These are phyloP conservation scores for Lepidurus apus DNA, from an alignment of 1,140 invertebrate species.

Conservation along the genomic window DNA sequence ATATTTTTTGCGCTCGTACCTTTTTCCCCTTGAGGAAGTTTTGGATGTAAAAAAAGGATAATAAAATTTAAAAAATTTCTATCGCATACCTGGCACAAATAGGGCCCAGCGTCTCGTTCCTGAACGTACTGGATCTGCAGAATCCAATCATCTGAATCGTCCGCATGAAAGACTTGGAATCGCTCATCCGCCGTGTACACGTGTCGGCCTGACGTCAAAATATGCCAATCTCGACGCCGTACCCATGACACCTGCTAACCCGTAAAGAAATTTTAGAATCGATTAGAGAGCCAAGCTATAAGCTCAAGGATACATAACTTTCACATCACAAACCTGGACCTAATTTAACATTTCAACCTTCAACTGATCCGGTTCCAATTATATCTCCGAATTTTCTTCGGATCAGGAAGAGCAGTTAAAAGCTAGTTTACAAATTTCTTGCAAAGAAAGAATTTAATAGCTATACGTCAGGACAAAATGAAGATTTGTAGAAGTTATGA, in stretches of 20 bases:
- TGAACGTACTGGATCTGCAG: constrained; percentile 82
- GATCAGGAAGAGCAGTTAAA: too few species aligned
- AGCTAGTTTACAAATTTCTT: too few species aligned
- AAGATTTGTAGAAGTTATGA: too few species aligned
- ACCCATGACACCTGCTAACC: constrained; percentile 77
- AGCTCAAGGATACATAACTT: too few species aligned
- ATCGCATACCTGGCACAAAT: constrained; percentile 55
- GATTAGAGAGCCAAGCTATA: neutral
- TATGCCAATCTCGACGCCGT: constrained; percentile 80
- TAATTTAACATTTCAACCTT: too few species aligned
- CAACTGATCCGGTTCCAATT: too few species aligned
- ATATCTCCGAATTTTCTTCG: too few species aligned
- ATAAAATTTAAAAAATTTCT: neutral
- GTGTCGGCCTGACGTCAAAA: constrained; percentile 71
- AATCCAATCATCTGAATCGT: constrained; percentile 70
- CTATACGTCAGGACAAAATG: too few species aligned
- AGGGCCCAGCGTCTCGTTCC: constrained; percentile 74
- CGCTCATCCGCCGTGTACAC: constrained; percentile 88
- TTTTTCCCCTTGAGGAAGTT: neutral
- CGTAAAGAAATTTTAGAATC: neutral
- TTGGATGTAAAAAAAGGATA: neutral
- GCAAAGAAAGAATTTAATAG: too few species aligned
- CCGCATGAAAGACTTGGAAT: constrained; percentile 48
- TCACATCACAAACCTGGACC: too few species aligned
- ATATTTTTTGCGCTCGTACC: neutral